phyloP scores from a whole-genome alignment of 2,888 invertebrate species.

The Hirtodrosophila trivittata region DNA sequence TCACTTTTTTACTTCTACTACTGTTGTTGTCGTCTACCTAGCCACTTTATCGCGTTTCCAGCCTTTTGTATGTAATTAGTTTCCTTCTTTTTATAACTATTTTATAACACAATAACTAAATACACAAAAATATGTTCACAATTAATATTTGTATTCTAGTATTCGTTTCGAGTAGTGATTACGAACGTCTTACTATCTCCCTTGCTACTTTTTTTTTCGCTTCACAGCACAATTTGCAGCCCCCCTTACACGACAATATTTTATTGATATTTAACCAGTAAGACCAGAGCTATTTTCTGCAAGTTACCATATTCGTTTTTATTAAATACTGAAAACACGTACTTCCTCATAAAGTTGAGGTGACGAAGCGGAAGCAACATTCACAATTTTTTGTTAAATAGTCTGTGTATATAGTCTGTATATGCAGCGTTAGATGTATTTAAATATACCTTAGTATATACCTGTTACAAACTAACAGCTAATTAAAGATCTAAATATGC shows the following conservation, averaged over 20 bases:
- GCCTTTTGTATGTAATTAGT: conserved; percentile 39
- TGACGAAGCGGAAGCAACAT: too few relatives aligned
- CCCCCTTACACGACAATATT: conserved; percentile 55
- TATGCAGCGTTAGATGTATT: too few relatives aligned
- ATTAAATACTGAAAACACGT: too few relatives aligned
- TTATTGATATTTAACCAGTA: conserved; percentile 57
- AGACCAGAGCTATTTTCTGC: conserved; percentile 23
- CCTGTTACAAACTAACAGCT: too few relatives aligned
- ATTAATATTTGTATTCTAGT: conserved; percentile 50
- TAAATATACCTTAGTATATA: too few relatives aligned
- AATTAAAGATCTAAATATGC: too few relatives aligned
- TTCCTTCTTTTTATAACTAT: conserved; percentile 15
- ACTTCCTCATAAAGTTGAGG: too few relatives aligned
- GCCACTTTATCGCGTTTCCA: conserved; percentile 63
- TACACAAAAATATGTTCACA: conserved; percentile 42
- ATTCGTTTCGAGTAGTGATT: conserved; percentile 54
- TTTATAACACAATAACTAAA: conserved; percentile 55
- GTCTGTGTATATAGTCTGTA: too few relatives aligned
- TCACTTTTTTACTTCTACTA: conserved; percentile 17
- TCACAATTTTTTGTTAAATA: too few relatives aligned
- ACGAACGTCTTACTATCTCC: conserved; percentile 74
- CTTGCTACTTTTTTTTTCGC: conserved; percentile 65
- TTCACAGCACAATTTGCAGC: conserved; percentile 67
- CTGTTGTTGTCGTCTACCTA: conserved; percentile 17
- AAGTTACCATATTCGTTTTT: conserved; percentile 12